A percentile compares a stretch with the other conserved stretches of the same genome.
phyloP scores from a whole-genome alignment of 2,888 invertebrate species.

The Liodrosophila aerea region DNA sequence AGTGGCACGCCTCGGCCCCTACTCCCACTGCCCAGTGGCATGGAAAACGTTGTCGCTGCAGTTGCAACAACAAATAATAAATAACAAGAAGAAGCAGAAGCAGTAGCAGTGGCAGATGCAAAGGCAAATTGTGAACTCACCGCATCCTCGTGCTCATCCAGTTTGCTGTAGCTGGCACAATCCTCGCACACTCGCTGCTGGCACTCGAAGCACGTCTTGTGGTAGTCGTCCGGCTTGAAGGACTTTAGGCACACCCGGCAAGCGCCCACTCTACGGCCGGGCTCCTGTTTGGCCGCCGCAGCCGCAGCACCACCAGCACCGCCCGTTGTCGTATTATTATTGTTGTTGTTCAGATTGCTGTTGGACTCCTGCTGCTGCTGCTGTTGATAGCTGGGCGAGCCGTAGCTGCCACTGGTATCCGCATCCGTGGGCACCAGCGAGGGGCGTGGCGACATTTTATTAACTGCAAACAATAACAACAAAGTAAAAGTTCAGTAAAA shows the following conservation, averaged over 20 bases:
- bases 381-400: conserved; percentile 68
- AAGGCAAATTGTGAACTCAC: conserved; percentile 83
- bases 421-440: conserved; percentile 84
- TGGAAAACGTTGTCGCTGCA: conserved; percentile 48
- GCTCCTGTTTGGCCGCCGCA: conserved; percentile 84
- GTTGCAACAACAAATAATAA: conserved; percentile 1
- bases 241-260: conserved; percentile 94
- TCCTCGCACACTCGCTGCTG: conserved; percentile 96
- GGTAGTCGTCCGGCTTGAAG: conserved; percentile 93
- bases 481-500: neutral
- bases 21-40: conserved; percentile 63
- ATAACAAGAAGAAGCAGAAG: neutral
- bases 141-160: conserved; percentile 91
- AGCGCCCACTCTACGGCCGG: conserved; percentile 89
- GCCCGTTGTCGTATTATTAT: conserved; percentile 57
- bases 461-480: conserved; percentile 83
- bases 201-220: conserved; percentile 94
- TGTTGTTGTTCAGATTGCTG: conserved; percentile 81
- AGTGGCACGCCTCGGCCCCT: conserved; percentile 44
- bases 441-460: conserved; percentile 88
- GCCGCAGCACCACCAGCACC: conserved; percentile 45
- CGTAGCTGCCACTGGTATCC: conserved; percentile 72
- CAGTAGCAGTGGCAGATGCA: neutral
- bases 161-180: conserved; percentile 95
- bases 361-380: conserved; percentile 75